phyloP scores from a whole-genome alignment of 2,888 invertebrate genomes.

The Tenthredo scrophulariae region DNA sequence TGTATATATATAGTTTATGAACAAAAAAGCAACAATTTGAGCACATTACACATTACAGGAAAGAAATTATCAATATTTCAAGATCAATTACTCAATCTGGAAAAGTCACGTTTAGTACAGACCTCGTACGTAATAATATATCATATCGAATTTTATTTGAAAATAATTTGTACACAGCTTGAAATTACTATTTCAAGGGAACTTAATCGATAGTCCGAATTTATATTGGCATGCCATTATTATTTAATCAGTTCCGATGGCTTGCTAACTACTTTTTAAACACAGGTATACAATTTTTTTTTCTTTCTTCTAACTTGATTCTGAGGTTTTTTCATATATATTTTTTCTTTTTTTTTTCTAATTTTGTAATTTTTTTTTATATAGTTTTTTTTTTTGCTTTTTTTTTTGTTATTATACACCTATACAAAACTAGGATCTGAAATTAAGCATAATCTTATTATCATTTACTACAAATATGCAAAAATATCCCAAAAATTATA shows the following conservation, averaged over 20 bases:
- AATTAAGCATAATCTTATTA: conserved; percentile 56
- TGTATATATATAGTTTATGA: not conserved
- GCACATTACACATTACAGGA: not conserved
- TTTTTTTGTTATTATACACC: conserved; percentile 56
- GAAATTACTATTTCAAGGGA: conserved; percentile 15
- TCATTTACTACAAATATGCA: conserved; percentile 52
- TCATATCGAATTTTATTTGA: conserved; percentile 19
- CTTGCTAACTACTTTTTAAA: conserved; percentile 41
- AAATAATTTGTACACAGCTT: conserved; percentile 20
- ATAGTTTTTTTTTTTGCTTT: no score
- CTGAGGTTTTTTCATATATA: conserved; percentile 18
- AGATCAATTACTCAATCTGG: conserved; percentile 28
- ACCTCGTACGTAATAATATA: not conserved
- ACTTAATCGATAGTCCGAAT: conserved; percentile 43
- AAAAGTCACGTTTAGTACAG: conserved; percentile 37
- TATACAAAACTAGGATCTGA: conserved; percentile 57
- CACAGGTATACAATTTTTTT: conserved; percentile 54
- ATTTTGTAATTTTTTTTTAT: conserved; percentile 53
- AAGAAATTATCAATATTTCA: conserved; percentile 28
- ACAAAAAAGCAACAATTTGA: conserved; percentile 18
- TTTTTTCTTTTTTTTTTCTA: conserved; percentile 11
- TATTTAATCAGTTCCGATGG: conserved; percentile 55
- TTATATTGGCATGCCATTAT: conserved; percentile 52
- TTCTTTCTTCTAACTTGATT: conserved; percentile 51
- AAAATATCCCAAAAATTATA: conserved; percentile 46